These are phyloP conservation scores for Haliclona indistincta DNA, from an alignment of 37 sponge, comb jelly and placozoan species.

Conservation along the genomic window DNA sequence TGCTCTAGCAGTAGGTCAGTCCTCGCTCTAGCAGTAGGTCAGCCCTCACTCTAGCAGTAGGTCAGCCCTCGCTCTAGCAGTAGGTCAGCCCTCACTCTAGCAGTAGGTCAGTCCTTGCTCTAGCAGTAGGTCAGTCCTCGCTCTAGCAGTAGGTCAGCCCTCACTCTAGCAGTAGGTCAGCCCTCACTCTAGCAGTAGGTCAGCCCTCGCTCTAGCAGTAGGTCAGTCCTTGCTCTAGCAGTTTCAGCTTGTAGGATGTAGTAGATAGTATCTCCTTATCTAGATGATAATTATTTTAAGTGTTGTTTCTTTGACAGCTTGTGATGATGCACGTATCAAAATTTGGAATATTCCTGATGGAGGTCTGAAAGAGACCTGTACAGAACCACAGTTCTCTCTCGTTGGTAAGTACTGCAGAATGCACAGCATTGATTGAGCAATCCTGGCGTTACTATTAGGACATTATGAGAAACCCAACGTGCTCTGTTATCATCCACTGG, in stretches of 20 bases:
- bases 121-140: no score
- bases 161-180: no score
- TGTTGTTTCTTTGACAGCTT: conserved; percentile 35
- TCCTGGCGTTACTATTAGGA: conserved; percentile 30
- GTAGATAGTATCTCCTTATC: background rate
- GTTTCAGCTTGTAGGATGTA: background rate
- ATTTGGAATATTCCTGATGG: conserved; percentile 75
- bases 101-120: no score
- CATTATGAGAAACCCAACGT: conserved; percentile 86
- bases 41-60: no score
- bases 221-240: no score
- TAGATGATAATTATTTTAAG: background rate
- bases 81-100: no score
- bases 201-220: no score
- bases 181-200: no score
- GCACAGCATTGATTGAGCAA: background rate
- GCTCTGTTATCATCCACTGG: conserved; percentile 79
- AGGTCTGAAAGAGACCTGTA: conserved; percentile 46
- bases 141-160: no score
- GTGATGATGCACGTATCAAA: conserved; percentile 77
- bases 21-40: no score
- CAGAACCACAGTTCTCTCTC: conserved; percentile 61
- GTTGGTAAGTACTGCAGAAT: conserved; percentile 13
- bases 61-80: no score
- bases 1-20: no score